These are phyloP conservation scores for Macrocentrus cingulum DNA, from an alignment of 1,140 invertebrate species.

Conservation along the genomic window DNA sequence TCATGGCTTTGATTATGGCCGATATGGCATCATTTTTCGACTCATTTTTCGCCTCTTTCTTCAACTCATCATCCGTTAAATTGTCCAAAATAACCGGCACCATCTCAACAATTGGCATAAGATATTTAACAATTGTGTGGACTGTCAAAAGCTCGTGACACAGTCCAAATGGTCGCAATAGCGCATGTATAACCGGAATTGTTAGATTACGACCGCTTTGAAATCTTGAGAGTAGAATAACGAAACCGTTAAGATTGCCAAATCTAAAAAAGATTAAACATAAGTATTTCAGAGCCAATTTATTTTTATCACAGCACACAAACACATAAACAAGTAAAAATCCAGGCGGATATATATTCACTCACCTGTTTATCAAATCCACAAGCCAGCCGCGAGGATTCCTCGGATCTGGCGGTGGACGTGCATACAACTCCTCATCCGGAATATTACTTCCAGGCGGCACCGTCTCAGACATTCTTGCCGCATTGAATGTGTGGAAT, in stretches of 20 bases:
- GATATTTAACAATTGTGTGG: conserved; percentile 87
- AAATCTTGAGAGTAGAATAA: conserved; percentile 85
- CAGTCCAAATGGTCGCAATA: conserved; percentile 88
- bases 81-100: conserved; percentile 90
- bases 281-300: not conserved
- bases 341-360: too few species aligned
- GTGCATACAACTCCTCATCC: conserved; percentile 81
- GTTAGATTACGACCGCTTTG: conserved; percentile 72
- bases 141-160: conserved; percentile 90
- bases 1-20: conserved; percentile 85
- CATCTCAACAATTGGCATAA: conserved; percentile 90
- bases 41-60: conserved; percentile 95
- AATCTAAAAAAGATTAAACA: conserved; percentile 65
- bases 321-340: too few species aligned
- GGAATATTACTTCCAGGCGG: conserved; percentile 63
- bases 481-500: conserved; percentile 92
- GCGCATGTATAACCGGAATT: conserved; percentile 78
- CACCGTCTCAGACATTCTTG: conserved; percentile 79
- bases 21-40: conserved; percentile 91
- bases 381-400: conserved; percentile 90
- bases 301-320: not conserved
- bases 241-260: conserved; percentile 86
- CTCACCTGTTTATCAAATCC: conserved; percentile 86
- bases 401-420: conserved; percentile 73
- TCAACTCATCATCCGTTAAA: conserved; percentile 95